Evolutionary conservation across 2,888 invertebrate genomes (phyloP).

Genomic region (Leptopilina syphax): DNA sequence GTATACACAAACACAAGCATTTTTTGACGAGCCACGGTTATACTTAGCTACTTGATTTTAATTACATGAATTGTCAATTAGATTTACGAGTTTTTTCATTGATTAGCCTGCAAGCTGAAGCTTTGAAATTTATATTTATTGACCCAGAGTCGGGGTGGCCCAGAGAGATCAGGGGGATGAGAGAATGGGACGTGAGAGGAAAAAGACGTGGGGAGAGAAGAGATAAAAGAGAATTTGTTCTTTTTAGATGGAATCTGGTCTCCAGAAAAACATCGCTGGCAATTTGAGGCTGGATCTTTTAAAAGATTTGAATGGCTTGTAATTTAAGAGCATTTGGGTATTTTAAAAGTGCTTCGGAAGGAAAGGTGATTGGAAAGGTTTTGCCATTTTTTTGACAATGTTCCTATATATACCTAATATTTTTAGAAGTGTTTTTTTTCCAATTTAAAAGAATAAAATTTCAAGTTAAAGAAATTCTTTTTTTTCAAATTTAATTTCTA

Average conservation of each 20-base stretch:
- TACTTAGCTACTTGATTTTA: conserved; percentile 66
- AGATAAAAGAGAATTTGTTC: conserved; percentile 35
- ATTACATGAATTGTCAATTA: conserved; percentile 68
- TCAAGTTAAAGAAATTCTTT: no score
- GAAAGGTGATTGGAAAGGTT: neutral
- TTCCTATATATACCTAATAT: neutral
- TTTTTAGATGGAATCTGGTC: conserved; percentile 23
- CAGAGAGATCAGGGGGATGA: conserved; percentile 40
- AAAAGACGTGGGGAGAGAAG: conserved; percentile 15
- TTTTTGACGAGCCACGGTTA: conserved; percentile 48
- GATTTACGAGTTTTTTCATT: conserved; percentile 63
- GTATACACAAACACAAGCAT: conserved; percentile 6
- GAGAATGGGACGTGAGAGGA: conserved; percentile 38
- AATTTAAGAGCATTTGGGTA: conserved; percentile 28
- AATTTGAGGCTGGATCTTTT: conserved; percentile 20
- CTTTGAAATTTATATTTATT: conserved; percentile 63
- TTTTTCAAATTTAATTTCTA: no score
- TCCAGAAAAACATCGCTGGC: conserved; percentile 30
- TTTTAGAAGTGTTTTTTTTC: neutral
- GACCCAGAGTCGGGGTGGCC: conserved; percentile 55
- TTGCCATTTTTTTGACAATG: neutral
- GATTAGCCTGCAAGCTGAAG: conserved; percentile 52
- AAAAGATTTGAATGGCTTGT: conserved; percentile 14
- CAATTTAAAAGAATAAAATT: no score
- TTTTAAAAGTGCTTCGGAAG: neutral